phyloP scores from a whole-genome alignment of 2,888 invertebrate species.

The Gari tellinella region DNA sequence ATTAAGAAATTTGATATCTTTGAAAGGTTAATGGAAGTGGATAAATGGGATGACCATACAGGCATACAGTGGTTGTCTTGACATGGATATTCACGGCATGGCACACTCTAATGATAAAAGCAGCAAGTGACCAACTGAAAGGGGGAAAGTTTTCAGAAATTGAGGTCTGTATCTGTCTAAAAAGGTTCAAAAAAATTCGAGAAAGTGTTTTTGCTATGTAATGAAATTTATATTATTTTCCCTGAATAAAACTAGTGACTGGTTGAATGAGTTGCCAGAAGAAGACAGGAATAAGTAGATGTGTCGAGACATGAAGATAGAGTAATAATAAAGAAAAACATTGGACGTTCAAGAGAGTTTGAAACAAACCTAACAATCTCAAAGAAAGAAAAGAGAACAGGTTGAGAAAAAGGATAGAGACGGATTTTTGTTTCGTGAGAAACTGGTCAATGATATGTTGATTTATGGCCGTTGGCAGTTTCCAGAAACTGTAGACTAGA shows the following conservation, averaged over 20 bases:
- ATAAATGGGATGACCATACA: constrained; percentile 23
- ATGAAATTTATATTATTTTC: constrained; percentile 33
- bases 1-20: constrained; percentile 30
- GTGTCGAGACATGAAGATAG: constrained; percentile 20
- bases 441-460: constrained; percentile 14
- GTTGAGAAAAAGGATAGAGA: constrained; percentile 28
- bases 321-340: constrained; percentile 18
- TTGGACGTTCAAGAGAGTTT: constrained; percentile 4
- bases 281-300: constrained; percentile 19
- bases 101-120: constrained; percentile 23
- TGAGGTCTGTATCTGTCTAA: constrained; percentile 11
- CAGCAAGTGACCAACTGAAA: constrained; percentile 36
- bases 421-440: constrained; percentile 3
- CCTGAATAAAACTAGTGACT: constrained; percentile 25
- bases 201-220: constrained; percentile 49
- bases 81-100: constrained; percentile 31
- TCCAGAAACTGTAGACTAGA: constrained; percentile 22
- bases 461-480: constrained; percentile 43
- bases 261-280: constrained; percentile 5
- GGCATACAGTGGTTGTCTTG: constrained; percentile 8
- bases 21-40: constrained; percentile 19
- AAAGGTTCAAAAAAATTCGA: constrained; percentile 36
- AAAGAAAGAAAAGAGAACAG: constrained; percentile 15
- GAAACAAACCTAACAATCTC: constrained; percentile 3
- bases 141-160: constrained; percentile 26